Conservation (phyloP, 2,797 vertebrate species). For the Anguilla anguilla region DNA sequence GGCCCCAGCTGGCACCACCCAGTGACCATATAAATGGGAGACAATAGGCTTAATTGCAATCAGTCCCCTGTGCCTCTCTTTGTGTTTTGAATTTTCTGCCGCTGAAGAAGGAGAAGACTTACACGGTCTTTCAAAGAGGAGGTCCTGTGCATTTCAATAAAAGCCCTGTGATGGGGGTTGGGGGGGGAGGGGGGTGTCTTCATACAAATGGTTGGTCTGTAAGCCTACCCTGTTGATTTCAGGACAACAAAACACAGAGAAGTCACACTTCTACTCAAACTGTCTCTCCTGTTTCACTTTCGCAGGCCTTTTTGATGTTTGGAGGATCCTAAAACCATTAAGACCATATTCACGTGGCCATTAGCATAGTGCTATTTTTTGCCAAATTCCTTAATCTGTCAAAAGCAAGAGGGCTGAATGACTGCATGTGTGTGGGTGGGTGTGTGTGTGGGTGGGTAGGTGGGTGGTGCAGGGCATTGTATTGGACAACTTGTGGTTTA, state of each 20-base stretch:
- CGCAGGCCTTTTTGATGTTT: slow-evolving; percentile 59
- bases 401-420: background rate
- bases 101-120: slow-evolving; percentile 34
- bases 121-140: slow-evolving; percentile 50
- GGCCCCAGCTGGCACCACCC: slow-evolving; percentile 60
- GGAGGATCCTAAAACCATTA: slow-evolving; percentile 24
- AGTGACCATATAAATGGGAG: slow-evolving; percentile 84
- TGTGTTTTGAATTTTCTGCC: slow-evolving; percentile 52
- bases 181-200: slow-evolving; percentile 39
- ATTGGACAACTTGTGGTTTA: background rate
- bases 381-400: slow-evolving; percentile 16
- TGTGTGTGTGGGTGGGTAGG: background rate
- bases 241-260: slow-evolving; percentile 32
- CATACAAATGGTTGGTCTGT: slow-evolving; percentile 47
- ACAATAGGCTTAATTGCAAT: slow-evolving; percentile 76
- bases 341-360: slow-evolving; percentile 29
- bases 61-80: slow-evolving; percentile 54
- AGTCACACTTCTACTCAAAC: slow-evolving; percentile 63
- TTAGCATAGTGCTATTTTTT: slow-evolving; percentile 19
- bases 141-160: slow-evolving; percentile 69
- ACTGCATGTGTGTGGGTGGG: background rate
- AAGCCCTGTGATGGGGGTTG: slow-evolving; percentile 36
- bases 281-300: slow-evolving; percentile 46
- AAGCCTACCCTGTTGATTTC: slow-evolving; percentile 51
- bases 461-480: background rate